Evolutionary conservation across 2,797 vertebrate species (phyloP).

Genomic region (Nasua narica): DNA sequence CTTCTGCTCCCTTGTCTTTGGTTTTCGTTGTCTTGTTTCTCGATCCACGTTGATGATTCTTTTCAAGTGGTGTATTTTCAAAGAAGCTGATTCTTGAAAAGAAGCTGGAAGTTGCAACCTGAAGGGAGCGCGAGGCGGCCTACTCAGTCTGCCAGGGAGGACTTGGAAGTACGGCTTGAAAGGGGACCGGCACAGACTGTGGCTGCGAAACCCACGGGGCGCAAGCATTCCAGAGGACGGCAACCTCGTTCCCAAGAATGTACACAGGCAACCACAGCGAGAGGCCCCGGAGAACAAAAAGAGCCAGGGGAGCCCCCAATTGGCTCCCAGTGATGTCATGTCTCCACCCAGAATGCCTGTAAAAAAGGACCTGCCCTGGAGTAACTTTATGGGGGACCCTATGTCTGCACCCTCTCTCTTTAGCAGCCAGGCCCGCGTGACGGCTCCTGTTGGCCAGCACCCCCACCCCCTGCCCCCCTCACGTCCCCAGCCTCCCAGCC

Average conservation of each 20-base stretch:
- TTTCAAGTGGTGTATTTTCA: background rate
- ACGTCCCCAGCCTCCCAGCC: background rate
- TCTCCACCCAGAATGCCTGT: constrained; percentile 42
- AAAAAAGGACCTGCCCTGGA: constrained; percentile 8
- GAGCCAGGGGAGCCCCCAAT: background rate
- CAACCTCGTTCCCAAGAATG: constrained; percentile 11
- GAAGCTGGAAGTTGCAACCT: background rate
- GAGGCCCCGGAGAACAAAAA: background rate
- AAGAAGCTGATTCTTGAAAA: constrained; percentile 8
- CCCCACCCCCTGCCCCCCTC: background rate
- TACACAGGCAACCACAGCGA: constrained; percentile 30
- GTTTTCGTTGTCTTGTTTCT: background rate
- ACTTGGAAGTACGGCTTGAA: background rate
- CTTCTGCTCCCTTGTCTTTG: background rate
- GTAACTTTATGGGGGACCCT: constrained; percentile 38
- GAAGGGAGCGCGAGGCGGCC: background rate
- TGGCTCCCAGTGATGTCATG: constrained; percentile 50
- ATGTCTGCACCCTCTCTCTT: constrained; percentile 41
- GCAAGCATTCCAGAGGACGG: background rate
- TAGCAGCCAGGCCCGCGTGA: background rate
- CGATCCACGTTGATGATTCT: background rate
- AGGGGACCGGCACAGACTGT: background rate
- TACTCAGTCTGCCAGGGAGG: background rate
- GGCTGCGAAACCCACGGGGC: background rate
- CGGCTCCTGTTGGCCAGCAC: background rate